phyloP scores from a whole-genome alignment of 2,888 invertebrate genomes.

The Ectropis crepuscularia region DNA sequence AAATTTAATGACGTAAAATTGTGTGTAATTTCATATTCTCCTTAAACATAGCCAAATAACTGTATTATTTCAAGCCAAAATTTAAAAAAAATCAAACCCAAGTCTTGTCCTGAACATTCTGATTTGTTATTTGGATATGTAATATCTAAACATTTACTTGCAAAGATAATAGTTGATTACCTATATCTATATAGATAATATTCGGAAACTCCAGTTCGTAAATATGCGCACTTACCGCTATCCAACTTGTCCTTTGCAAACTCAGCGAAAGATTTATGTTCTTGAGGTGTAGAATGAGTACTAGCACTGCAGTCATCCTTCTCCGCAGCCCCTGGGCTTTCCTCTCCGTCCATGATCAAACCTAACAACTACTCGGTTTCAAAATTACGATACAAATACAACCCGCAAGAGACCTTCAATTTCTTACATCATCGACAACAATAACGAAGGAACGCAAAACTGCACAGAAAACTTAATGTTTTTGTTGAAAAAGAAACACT shows the following conservation, averaged over 20 bases:
- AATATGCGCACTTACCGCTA: slow-evolving; percentile 63
- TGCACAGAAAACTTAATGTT: slow-evolving; percentile 8
- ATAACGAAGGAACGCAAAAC: slow-evolving; percentile 44
- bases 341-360: slow-evolving; percentile 71
- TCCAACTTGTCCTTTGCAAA: slow-evolving; percentile 81
- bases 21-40: too few relatives aligned
- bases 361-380: slow-evolving; percentile 41
- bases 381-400: slow-evolving; percentile 60
- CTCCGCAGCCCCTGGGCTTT: slow-evolving; percentile 63
- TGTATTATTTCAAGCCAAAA: too few relatives aligned
- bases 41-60: too few relatives aligned
- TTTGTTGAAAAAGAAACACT: slow-evolving; percentile 1
- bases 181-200: too few relatives aligned
- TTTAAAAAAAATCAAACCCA: too few relatives aligned
- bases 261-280: slow-evolving; percentile 78
- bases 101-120: too few relatives aligned
- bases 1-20: too few relatives aligned
- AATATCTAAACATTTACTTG: too few relatives aligned
- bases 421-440: slow-evolving; percentile 82
- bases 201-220: too few relatives aligned
- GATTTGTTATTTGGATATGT: too few relatives aligned
- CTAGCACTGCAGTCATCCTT: slow-evolving; percentile 76
- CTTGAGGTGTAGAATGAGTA: slow-evolving; percentile 77
- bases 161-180: too few relatives aligned
- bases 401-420: slow-evolving; percentile 60